Conservation (phyloP, 1,140 invertebrate species). For the Anoplophora glabripennis region DNA sequence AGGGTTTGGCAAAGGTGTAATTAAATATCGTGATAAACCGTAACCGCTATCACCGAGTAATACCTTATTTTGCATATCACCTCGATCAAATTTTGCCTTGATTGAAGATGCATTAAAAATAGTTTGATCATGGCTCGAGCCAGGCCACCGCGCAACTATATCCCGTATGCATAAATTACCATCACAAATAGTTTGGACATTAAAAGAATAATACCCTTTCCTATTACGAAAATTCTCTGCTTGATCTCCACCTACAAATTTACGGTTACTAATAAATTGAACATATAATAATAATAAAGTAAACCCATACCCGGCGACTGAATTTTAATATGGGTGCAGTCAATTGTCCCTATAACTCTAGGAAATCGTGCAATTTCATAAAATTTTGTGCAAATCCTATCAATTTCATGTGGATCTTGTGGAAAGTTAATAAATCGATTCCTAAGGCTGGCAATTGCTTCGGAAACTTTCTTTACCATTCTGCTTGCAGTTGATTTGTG, state of each 20-base stretch:
- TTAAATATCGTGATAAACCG: slow-evolving; percentile 27
- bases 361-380: slow-evolving; percentile 44
- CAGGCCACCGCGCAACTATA: slow-evolving; percentile 47
- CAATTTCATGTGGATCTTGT: slow-evolving; percentile 26
- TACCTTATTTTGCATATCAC: slow-evolving; percentile 30
- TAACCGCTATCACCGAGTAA: slow-evolving; percentile 14
- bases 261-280: slow-evolving; percentile 25
- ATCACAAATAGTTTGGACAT: slow-evolving; percentile 46
- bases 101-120: slow-evolving; percentile 26
- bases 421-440: slow-evolving; percentile 24
- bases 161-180: slow-evolving; percentile 42
- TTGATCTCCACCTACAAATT: slow-evolving; percentile 24
- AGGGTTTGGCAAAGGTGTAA: slow-evolving; percentile 37
- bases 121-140: slow-evolving; percentile 19
- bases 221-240: slow-evolving; percentile 16
- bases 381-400: slow-evolving; percentile 26
- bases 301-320: slow-evolving; percentile 1
- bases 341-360: slow-evolving; percentile 46
- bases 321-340: slow-evolving; percentile 33
- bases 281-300: slow-evolving; percentile 22
- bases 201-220: slow-evolving; percentile 49
- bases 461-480: slow-evolving; percentile 33
- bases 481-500: slow-evolving; percentile 30
- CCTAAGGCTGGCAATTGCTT: slow-evolving; percentile 32
- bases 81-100: neutral